These are phyloP conservation scores for Ligdia adustata DNA, from an alignment of 2,888 invertebrate genomes.

Conservation along the genomic window DNA sequence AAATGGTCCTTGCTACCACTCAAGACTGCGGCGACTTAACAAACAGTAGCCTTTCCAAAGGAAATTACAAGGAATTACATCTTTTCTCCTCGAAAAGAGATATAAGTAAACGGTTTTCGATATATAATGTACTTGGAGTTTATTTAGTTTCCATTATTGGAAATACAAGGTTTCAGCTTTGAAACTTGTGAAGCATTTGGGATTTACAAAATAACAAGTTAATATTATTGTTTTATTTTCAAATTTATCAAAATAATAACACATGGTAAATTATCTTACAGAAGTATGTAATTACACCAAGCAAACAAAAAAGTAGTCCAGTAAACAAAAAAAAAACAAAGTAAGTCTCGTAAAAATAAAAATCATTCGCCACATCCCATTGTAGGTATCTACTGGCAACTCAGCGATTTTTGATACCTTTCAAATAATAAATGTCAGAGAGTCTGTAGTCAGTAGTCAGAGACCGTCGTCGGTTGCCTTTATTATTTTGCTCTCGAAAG, in stretches of 20 bases:
- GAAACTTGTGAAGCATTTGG: no score
- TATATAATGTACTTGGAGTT: constrained; percentile 42
- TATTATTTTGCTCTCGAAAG: constrained; percentile 49
- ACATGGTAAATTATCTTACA: no score
- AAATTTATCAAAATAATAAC: no score
- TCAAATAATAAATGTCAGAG: constrained; percentile 54
- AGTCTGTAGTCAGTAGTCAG: constrained; percentile 50
- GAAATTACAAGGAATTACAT: constrained; percentile 62
- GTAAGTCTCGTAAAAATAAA: constrained; percentile 44
- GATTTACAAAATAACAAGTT: no score
- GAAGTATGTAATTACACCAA: no score
- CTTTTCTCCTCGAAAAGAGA: constrained; percentile 48
- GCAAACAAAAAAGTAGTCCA: no score
- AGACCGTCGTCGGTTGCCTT: constrained; percentile 39
- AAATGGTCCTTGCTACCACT: constrained; percentile 60
- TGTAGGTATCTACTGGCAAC: constrained; percentile 49
- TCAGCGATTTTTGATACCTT: constrained; percentile 62
- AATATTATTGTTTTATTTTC: no score
- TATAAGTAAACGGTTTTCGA: constrained; percentile 44
- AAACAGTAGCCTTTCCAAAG: constrained; percentile 55
- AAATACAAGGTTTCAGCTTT: constrained; percentile 42
- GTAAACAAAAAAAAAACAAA: constrained; percentile 38
- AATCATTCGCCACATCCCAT: constrained; percentile 47
- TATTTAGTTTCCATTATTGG: constrained; percentile 34
- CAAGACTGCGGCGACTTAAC: constrained; percentile 51